Evolutionary conservation across 2,113 vertebrate genomes (phyloP), one percentile per base, ranked within the genome.

Genomic region (Myrmophylax atrothorax): DNA sequence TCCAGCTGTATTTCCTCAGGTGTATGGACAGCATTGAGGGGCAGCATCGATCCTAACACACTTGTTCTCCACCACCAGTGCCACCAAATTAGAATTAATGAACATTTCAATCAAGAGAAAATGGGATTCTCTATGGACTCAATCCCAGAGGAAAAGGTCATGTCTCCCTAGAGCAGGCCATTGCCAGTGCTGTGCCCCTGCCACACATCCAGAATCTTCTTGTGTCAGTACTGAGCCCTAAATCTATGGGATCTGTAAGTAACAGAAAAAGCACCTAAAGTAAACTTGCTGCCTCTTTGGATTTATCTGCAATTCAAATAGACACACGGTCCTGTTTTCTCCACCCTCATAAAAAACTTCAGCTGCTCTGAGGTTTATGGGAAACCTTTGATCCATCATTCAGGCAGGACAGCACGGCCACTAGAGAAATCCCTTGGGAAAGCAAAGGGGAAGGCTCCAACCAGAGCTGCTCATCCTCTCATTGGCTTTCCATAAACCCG

Each of bases 1-100:
- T 22, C 38, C 42, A 19, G 0, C 26, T 19, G 23, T 3, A 2
- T 38, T 76, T 69, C 73, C 7, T 81, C 12, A 6, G 47, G 5
- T 3, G 11, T 4, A 1, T 7, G 2, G 13, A 8, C 8, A 28
- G 4, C 8, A 2, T 0, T 9, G 40, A 44, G 19, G 38, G 46
- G 12, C 40, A 46, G 6, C 5, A 17, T 10, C 4, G 0, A 5
- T 31, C 59, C 56, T 35, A 2, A 0, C 2, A 3, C 9, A 31
- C 17, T 46, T 44, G 18, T 75, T 46, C 68, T 44, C 49, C 15
- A 4, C 20, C 12, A 14, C 6, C 58, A n/a, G 40, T 25, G n/a
- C 31, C 35, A 26, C 26, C 18, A 50, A 35, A 58, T 42, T 11
- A 10, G 53, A 62, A 31, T 40, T 62, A 58, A 23, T 11, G 14